Evolutionary conservation across 2,797 vertebrate genomes (phyloP), one percentile per base, ranked within the genome.

Genomic region (Peromyscus eremicus): DNA sequence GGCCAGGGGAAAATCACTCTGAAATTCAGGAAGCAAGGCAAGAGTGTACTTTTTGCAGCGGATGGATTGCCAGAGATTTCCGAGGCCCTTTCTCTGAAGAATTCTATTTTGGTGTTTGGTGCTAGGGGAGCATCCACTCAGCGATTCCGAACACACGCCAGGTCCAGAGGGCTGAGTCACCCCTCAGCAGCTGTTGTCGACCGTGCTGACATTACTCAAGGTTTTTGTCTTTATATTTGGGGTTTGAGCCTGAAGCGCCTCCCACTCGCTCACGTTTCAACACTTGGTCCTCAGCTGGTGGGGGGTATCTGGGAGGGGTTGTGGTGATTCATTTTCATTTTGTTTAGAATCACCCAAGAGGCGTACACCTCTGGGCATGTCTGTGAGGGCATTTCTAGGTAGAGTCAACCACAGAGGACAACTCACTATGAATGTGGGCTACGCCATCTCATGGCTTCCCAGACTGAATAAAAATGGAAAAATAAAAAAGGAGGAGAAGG

Each of bases 11-110:
- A 84, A 82, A n/a, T 17, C 29, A 19, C 68, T 60, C 25, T 73
- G 91, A 95, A 71, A 68, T 81, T 68, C 62, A 90, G 76, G 70
- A 94, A 84, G 77, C 43, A 19, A 60, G 86, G 43, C 25, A 7
- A n/a, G 84, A 4, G 32, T 76, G 40, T 25, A 25, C 62, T 77
- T 49, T 60, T 62, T 14, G 19, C 5, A 75, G 77, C 8, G 29
- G 52, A 29, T 13, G 75, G 79, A 17, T 68, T 11, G 49, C 37
- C 9, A 11, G 81, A 66, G 80, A 86, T 57, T 40, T 23, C 76
- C 3, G 0, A 14, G 7, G 34, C 23, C 25, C 70, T 52, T 86
- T 46, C n/a, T 55, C 85, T 55, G 77, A 68, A 66, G 94, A 83
- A 27, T 29, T 34, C 57, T 43, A 13, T 32, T 91, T 55, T 70